Evolutionary conservation across 2,888 invertebrate genomes (phyloP).

Genomic region (Andrena fulva): DNA sequence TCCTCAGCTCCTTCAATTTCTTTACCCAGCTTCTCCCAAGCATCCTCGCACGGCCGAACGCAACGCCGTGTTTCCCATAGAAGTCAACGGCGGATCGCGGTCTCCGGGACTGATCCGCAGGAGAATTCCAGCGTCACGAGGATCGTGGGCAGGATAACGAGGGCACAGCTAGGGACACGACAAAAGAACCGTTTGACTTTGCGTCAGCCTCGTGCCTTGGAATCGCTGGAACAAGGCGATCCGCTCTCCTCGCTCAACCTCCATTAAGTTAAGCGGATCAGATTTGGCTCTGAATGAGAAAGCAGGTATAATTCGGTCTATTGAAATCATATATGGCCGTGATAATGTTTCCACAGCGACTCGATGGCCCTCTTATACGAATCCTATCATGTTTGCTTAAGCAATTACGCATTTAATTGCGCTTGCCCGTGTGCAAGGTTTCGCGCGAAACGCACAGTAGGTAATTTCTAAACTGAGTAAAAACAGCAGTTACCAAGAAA

Average conservation of each 20-base stretch:
- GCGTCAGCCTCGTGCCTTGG: slow-evolving; percentile 14
- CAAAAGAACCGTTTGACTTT: slow-evolving; percentile 54
- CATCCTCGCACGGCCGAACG: too few species aligned
- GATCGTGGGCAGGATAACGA: slow-evolving; percentile 45
- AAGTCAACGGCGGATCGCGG: slow-evolving; percentile 7
- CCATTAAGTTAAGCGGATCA: slow-evolving; percentile 49
- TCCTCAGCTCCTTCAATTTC: too few species aligned
- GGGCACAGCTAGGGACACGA: slow-evolving; percentile 34
- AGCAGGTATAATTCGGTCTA: slow-evolving; percentile 44
- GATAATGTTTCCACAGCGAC: slow-evolving; percentile 22
- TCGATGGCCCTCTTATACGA: not conserved
- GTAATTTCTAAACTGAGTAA: too few species aligned
- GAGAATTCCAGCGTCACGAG: slow-evolving; percentile 16
- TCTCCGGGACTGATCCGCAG: not conserved
- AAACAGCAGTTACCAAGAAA: too few species aligned
- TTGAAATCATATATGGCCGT: slow-evolving; percentile 36
- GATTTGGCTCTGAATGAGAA: slow-evolving; percentile 29
- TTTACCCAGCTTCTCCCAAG: too few species aligned
- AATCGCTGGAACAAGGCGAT: not conserved
- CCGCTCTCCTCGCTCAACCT: not conserved
- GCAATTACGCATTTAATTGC: not conserved
- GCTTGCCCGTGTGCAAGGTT: not conserved
- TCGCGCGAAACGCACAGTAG: too few species aligned
- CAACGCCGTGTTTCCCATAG: not conserved
- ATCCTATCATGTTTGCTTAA: not conserved